Conservation (phyloP, 2,113 vertebrate species). For the Sylvietta virens region DNA sequence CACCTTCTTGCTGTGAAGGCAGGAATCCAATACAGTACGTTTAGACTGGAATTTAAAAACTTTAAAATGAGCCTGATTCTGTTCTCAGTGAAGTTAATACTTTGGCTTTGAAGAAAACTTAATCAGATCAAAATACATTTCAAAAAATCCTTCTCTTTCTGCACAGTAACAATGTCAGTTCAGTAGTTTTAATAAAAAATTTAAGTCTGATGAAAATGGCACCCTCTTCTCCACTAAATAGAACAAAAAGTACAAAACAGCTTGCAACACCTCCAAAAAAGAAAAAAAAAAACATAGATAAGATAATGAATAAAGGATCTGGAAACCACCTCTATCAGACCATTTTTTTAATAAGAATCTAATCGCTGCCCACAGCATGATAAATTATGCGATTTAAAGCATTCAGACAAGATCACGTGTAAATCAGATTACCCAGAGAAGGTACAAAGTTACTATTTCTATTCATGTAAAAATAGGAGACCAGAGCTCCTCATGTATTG, state of each 20-base stretch:
- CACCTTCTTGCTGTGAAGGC: not conserved
- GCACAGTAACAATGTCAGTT: fast-evolving
- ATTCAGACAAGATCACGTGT: not conserved
- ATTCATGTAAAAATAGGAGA: not conserved
- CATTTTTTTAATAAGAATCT: not conserved
- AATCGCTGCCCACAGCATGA: not conserved
- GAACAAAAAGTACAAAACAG: not conserved
- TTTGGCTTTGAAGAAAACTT: not conserved
- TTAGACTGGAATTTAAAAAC: not conserved
- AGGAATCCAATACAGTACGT: not conserved
- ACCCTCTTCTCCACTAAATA: not conserved
- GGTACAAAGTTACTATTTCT: not conserved
- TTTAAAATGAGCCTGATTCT: not conserved
- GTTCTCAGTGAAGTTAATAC: not conserved
- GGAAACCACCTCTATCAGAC: not conserved
- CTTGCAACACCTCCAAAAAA: not conserved
- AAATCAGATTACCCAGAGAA: not conserved
- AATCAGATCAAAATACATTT: not conserved
- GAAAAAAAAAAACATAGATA: not conserved
- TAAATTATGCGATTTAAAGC: not conserved
- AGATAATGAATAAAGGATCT: not conserved
- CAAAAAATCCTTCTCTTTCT: not conserved
- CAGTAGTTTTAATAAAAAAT: not conserved
- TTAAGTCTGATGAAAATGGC: not conserved
- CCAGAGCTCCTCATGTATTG: not conserved